phyloP scores from a whole-genome alignment of 2,888 invertebrate species.

The Oligia latruncula region DNA sequence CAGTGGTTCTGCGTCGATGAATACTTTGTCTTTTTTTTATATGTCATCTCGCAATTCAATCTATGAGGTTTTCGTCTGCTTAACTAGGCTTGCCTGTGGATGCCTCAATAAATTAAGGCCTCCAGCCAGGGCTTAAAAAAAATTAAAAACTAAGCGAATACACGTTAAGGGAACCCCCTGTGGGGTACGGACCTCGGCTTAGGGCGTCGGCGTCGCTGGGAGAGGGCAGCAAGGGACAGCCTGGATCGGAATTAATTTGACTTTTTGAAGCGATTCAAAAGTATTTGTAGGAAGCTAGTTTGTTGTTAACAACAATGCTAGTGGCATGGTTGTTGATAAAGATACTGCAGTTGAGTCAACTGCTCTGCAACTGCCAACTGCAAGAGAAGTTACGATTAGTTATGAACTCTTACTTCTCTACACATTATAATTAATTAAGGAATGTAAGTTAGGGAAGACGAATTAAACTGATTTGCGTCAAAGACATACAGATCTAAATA shows the following conservation, averaged over 20 bases:
- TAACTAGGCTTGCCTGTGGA: too few relatives aligned
- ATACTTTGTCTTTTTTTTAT: background rate
- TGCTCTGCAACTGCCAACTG: background rate
- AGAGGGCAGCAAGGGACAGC: too few relatives aligned
- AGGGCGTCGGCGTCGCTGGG: too few relatives aligned
- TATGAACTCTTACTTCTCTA: background rate
- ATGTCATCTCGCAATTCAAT: too few relatives aligned
- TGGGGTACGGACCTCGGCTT: too few relatives aligned
- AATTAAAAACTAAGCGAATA: too few relatives aligned
- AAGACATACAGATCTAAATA: background rate
- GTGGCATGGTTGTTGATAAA: background rate
- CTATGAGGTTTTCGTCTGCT: too few relatives aligned
- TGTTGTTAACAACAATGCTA: background rate
- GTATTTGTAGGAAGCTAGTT: background rate
- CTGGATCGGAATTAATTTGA: background rate
- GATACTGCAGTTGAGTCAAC: background rate
- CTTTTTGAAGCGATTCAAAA: background rate
- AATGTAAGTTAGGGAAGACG: background rate
- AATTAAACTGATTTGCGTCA: background rate
- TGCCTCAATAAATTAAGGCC: too few relatives aligned
- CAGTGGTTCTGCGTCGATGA: constrained; percentile 6
- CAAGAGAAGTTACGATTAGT: background rate
- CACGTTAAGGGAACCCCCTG: too few relatives aligned
- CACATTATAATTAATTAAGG: background rate
- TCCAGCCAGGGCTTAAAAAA: too few relatives aligned